A percentile compares a stretch with the other conserved stretches of the same genome.
Evolutionary conservation across 1,140 invertebrate genomes (phyloP).

Genomic region (Cryptotermes secundus): DNA sequence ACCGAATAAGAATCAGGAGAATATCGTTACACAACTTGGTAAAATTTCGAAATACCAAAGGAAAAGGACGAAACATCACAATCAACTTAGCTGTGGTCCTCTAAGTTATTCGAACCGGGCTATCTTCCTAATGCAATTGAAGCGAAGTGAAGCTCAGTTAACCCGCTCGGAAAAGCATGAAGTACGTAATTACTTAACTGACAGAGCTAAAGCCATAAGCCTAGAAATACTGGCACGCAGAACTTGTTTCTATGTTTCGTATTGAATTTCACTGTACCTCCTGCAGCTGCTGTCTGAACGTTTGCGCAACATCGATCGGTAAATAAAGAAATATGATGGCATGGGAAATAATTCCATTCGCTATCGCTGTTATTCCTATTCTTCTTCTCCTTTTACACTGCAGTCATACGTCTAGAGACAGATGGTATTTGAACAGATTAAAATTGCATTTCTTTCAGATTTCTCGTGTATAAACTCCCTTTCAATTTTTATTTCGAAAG

Average conservation of each 20-base stretch:
- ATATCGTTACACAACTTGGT: no score
- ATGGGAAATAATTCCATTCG: neutral
- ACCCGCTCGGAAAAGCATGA: no score
- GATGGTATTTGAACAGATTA: neutral
- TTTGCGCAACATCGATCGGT: neutral
- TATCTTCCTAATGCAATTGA: no score
- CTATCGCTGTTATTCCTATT: neutral
- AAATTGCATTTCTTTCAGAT: neutral
- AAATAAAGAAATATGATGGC: neutral
- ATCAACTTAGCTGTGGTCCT: no score
- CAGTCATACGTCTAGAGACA: neutral
- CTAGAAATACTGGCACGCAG: neutral
- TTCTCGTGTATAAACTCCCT: neutral
- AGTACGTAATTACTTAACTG: no score
- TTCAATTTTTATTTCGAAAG: no score
- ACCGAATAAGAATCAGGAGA: no score
- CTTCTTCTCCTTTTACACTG: neutral
- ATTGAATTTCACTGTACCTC: neutral
- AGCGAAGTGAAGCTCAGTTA: no score
- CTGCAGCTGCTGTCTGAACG: neutral
- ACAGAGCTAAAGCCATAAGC: no score
- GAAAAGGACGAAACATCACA: no score
- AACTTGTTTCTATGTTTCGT: neutral
- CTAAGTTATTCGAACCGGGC: no score
- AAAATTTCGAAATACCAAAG: no score